Evolutionary conservation across 2,888 invertebrate species (phyloP), one percentile per base, ranked within the genome.

Genomic region (Heliconius charithonia): DNA sequence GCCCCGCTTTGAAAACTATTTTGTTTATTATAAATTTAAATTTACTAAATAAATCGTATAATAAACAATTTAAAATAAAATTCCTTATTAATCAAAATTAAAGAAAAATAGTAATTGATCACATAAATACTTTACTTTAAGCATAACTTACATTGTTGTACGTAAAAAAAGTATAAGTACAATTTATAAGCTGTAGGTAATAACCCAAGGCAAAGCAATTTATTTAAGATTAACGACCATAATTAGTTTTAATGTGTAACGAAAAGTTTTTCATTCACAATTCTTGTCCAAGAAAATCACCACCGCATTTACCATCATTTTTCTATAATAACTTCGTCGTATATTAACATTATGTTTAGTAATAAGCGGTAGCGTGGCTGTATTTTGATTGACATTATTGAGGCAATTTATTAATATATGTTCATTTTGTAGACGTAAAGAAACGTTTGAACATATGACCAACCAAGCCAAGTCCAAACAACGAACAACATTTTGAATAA

Each of bases 231-330:
- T 70, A 75, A 70, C 51, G 41, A 59, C 76, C 29, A 62, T 62
- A 76, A 72, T 79, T 76, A 72, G 41, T 56, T 76, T 70, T 76
- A 56, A 45, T 71, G n/a, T 65, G 70, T 63, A 77, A 73, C n/a
- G 73, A 69, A 77, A 78, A 78, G 65, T 67, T 75, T 76, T 76
- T 78, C 78, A 76, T 74, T 73, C 65, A 78, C 75, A 77, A 79
- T 66, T 59, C 69, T 76, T 81, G 83, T 81, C 81, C 82, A 82
- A 83, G 83, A 82, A 85, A 86, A 86, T 87, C 85, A 80, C 81
- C 79, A 69, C 81, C 79, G 66, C 73, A 67, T 77, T 79, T 75
- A 73, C 82, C 80, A 82, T 78, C 67, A 78, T 83, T 83, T 82
- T 83, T 80, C 76, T 80, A 78, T 83, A 82, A 83, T 82, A 83